phyloP scores from a whole-genome alignment of 1,140 invertebrate genomes.

The Scaptomyza montana region DNA sequence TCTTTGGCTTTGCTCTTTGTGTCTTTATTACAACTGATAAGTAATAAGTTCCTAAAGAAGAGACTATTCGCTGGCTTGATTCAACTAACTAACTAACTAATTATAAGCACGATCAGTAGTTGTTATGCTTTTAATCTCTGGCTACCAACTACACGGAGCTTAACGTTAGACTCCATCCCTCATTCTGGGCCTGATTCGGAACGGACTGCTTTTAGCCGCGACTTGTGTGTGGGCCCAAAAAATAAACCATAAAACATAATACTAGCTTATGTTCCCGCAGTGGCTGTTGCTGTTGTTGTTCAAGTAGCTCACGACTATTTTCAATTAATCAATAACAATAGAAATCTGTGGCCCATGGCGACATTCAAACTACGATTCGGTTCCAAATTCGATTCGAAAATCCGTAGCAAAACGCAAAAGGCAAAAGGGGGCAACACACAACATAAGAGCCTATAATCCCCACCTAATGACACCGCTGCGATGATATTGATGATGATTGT shows the following conservation, averaged over 20 bases:
- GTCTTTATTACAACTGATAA: neutral
- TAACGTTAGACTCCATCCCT: conserved; percentile 1
- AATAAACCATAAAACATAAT: neutral
- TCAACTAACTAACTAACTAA: neutral
- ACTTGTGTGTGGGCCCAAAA: conserved; percentile 17
- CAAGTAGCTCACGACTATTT: conserved; percentile 48
- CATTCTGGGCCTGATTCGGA: neutral
- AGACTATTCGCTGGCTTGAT: neutral
- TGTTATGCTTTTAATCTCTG: neutral
- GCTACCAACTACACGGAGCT: neutral
- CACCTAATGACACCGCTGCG: conserved; percentile 56
- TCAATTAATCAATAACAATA: conserved; percentile 59
- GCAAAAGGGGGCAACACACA: conserved; percentile 30
- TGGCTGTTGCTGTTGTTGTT: conserved; percentile 14
- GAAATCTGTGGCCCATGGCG: conserved; percentile 49
- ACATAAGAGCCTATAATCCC: conserved; percentile 61
- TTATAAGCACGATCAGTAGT: neutral
- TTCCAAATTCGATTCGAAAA: conserved; percentile 7
- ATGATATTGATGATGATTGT: conserved; percentile 52
- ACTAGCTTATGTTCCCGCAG: neutral
- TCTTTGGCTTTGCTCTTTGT: too few relatives aligned
- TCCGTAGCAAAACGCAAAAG: conserved; percentile 11
- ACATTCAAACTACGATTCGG: conserved; percentile 21
- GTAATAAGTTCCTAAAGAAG: neutral
- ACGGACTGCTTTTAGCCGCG: neutral